A percentile compares a stretch with the other conserved stretches of the same genome.
phyloP scores from a whole-genome alignment of 2,113 vertebrate genomes.

The Charina bottae region DNA sequence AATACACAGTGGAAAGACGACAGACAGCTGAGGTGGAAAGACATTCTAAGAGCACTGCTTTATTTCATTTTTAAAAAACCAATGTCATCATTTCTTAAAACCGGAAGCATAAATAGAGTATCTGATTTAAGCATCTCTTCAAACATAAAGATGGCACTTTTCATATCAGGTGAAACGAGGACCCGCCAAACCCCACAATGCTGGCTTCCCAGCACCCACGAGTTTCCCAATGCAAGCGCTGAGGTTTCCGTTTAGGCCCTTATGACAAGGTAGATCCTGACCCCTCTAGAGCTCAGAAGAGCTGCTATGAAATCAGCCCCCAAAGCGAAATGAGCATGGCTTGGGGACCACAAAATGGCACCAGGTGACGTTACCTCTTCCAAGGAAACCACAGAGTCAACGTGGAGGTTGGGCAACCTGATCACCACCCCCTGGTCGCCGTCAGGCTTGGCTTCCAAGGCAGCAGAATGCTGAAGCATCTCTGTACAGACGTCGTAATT shows the following conservation, averaged over 20 bases:
- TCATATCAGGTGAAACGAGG: background rate
- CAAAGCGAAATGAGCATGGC: background rate
- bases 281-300: background rate
- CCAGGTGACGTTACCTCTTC: slow-evolving; percentile 82
- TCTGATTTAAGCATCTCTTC: background rate
- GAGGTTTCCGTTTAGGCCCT: background rate
- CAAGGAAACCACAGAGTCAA: slow-evolving; percentile 87
- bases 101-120: background rate
- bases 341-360: background rate
- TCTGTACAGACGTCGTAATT: slow-evolving; percentile 93
- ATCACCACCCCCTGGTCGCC: slow-evolving; percentile 73
- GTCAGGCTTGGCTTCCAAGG: slow-evolving; percentile 57
- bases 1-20: background rate
- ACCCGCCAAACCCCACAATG: background rate
- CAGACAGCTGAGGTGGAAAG: background rate
- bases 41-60: background rate
- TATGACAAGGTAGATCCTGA: background rate
- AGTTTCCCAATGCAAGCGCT: background rate
- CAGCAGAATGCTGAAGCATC: slow-evolving; percentile 80
- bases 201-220: background rate
- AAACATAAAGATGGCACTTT: background rate
- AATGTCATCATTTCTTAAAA: background rate
- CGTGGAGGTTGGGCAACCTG: slow-evolving; percentile 86
- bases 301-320: background rate
- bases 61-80: background rate